phyloP scores from a whole-genome alignment of 1,140 invertebrate species.

The Hylaeus volcanicus region DNA sequence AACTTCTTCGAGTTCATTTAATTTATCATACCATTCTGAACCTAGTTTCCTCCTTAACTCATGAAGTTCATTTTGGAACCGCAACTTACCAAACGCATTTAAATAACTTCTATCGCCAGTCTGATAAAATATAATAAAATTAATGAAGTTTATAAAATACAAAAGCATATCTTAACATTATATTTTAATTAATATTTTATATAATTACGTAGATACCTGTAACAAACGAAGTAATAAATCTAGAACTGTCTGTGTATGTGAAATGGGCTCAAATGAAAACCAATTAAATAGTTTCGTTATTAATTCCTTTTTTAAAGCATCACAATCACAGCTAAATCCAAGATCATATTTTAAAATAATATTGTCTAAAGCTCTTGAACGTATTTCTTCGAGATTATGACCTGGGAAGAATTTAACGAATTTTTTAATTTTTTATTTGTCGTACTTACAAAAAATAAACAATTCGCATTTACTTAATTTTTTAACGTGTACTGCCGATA shows the following conservation, averaged over 20 bases:
- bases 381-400: slow-evolving; percentile 76
- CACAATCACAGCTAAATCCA: slow-evolving; percentile 74
- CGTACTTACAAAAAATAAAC: background rate
- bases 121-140: slow-evolving; percentile 20
- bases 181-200: background rate
- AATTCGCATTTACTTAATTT: slow-evolving; percentile 51
- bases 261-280: slow-evolving; percentile 73
- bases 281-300: slow-evolving; percentile 77
- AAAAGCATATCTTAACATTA: background rate
- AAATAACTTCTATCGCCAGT: slow-evolving; percentile 58
- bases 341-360: slow-evolving; percentile 77
- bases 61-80: slow-evolving; percentile 69
- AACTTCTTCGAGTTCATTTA: slow-evolving; percentile 68
- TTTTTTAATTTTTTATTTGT: background rate
- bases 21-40: slow-evolving; percentile 64
- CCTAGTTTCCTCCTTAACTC: slow-evolving; percentile 63
- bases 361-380: slow-evolving; percentile 73
- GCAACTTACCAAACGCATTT: slow-evolving; percentile 66
- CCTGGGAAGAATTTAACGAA: slow-evolving; percentile 60
- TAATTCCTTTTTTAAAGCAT: slow-evolving; percentile 74
- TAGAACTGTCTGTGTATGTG: slow-evolving; percentile 73
- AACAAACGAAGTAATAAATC: slow-evolving; percentile 72
- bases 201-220: slow-evolving; percentile 68
- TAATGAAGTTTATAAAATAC: background rate
- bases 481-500: slow-evolving; percentile 50